Base-by-base conservation (phyloP, 2,113 vertebrate species). In the Micronycteris hirsuta region DNA sequence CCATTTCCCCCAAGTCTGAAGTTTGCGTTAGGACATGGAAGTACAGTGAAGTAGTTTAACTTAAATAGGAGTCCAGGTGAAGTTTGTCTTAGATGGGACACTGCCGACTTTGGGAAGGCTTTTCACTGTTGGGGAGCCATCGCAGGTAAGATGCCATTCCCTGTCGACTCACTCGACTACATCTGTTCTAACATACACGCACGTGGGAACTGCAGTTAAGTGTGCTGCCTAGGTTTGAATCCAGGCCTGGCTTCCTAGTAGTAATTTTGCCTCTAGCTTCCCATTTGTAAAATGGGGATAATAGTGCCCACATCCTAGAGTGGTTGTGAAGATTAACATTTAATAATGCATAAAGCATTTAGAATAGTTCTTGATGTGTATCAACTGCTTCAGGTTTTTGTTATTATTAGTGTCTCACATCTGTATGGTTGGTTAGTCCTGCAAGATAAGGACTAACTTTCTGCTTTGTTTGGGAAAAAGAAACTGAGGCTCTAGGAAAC, bases 101-200 rank as follows among this genome's bases (percentile, higher is more conserved):
- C 24, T 77, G 76, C 87, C 12, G 26, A 88, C 52, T 45, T 90
- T 88, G 54, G 90, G 80, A 90, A 90, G 52, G 31, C 56, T 76
- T 95, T 87, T 84, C 43, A 9, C 6, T 85, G 36, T 65, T 78
- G 38, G 87, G 68, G 77, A 52, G 43, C 24, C 47, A 1, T 65
- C 28, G 84, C 87, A 80, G 85, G 82, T 96, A 88, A 94, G 87
- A 78, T 94, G 93, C 65, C 85, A 52, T 67, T 81, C 92, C n/a
- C 77, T 61, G 47, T 96, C 70, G 83, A 94, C 67, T 94, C 93
- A 81, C 65, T 41, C 24, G 31, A 1, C 41, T 80, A 3, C 63
- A 49, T 73, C 76, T 82, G 22, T 74, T 78, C 16, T 52, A 67
- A 92, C 45, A 20, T 28, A 61, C 81, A 36, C 8, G 45, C 96